phyloP scores from a whole-genome alignment of 2,888 invertebrate species.

The Lithophane semibrunnea region DNA sequence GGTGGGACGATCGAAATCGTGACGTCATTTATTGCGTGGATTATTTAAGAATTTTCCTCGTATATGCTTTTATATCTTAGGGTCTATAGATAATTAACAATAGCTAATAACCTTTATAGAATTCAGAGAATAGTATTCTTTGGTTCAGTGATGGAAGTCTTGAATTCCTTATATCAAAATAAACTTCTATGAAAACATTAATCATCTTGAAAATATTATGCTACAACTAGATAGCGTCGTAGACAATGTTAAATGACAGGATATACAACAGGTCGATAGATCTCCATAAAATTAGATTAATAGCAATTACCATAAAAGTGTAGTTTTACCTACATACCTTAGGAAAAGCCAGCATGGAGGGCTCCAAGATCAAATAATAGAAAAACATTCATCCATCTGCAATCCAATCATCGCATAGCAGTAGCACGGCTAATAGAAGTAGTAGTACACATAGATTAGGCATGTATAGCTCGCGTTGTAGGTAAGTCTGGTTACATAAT shows the following conservation, averaged over 20 bases:
- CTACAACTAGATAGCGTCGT: not conserved
- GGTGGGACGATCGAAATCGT: constrained; percentile 34
- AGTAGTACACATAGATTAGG: constrained; percentile 56
- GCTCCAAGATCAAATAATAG: constrained; percentile 8
- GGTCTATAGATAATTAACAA: constrained; percentile 56
- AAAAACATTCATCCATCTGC: constrained; percentile 18
- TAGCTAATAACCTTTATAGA: constrained; percentile 40
- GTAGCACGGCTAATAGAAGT: constrained; percentile 61
- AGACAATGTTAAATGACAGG: constrained; percentile 11
- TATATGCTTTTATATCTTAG: constrained; percentile 25
- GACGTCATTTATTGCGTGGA: constrained; percentile 50
- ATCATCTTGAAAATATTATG: constrained; percentile 10
- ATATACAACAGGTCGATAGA: not conserved
- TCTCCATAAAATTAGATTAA: not conserved
- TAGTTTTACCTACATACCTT: not conserved
- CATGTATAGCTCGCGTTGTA: constrained; percentile 61
- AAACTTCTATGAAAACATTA: constrained; percentile 25
- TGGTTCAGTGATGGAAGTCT: constrained; percentile 22
- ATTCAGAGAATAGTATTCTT: constrained; percentile 34
- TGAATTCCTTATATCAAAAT: constrained; percentile 42
- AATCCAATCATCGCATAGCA: constrained; percentile 60
- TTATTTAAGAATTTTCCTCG: constrained; percentile 60
- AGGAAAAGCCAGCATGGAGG: not conserved
- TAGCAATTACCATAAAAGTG: not conserved
- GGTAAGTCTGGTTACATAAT: constrained; percentile 78